These are phyloP conservation scores for Varroa destructor DNA, from an alignment of 1,140 invertebrate genomes.

Conservation along the genomic window DNA sequence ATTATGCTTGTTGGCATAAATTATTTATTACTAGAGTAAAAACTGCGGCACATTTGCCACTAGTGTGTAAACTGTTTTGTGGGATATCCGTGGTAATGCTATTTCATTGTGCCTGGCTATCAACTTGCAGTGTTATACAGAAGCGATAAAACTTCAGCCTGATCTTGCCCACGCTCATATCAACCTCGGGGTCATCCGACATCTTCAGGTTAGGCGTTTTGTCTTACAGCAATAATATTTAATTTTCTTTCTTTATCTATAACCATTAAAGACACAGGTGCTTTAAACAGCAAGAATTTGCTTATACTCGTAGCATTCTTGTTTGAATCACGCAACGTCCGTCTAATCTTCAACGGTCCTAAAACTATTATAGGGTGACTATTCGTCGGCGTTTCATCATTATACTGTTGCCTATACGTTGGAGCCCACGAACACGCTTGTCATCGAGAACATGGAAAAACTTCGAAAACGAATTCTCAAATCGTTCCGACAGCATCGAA, in stretches of 20 bases:
- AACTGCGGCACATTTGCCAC: too few relatives aligned
- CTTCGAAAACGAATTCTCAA: conserved; percentile 31
- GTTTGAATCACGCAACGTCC: background rate
- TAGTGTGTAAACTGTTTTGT: too few relatives aligned
- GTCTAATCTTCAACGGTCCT: background rate
- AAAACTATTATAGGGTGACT: conserved; percentile 34
- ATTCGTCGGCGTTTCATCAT: conserved; percentile 34
- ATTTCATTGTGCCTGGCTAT: background rate
- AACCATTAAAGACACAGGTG: too few relatives aligned
- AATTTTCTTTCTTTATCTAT: too few relatives aligned
- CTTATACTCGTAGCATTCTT: background rate
- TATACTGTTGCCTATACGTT: conserved; percentile 35
- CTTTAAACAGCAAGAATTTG: background rate
- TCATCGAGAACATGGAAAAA: conserved; percentile 36
- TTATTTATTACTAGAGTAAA: too few relatives aligned
- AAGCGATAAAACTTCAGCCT: conserved; percentile 36
- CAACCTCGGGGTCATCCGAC: conserved; percentile 39
- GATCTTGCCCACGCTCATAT: conserved; percentile 36
- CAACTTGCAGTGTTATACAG: conserved; percentile 35
- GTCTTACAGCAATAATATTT: too few relatives aligned
- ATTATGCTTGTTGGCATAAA: too few relatives aligned
- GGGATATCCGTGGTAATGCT: too few relatives aligned
- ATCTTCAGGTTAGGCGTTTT: conserved; percentile 34
- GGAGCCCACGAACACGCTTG: conserved; percentile 33
- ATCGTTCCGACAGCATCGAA: conserved; percentile 15